Percentiles rank a stretch among this genome's conserved stretches.
Evolutionary conservation across 2,113 vertebrate species (phyloP).

Genomic region (Hyla sarda): DNA sequence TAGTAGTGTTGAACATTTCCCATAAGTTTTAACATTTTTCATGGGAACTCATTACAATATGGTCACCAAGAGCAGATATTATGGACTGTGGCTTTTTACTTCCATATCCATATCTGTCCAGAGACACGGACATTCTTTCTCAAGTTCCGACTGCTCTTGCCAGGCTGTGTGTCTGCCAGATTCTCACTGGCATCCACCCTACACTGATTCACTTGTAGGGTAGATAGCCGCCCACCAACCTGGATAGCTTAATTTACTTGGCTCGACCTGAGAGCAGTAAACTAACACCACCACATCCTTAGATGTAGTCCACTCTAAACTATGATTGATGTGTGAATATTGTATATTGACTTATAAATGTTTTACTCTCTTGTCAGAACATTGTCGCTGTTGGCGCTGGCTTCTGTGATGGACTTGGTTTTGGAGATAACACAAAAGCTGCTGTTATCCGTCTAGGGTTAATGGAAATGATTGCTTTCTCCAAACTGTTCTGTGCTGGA

Average conservation of each 20-base stretch:
- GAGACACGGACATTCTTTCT: not conserved
- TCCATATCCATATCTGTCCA: not conserved
- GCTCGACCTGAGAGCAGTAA: not conserved
- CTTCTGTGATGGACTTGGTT: slow-evolving; percentile 94
- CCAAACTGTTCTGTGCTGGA: slow-evolving; percentile 89
- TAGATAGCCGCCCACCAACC: not conserved
- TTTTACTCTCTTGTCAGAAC: slow-evolving; percentile 78
- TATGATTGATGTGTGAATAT: not conserved
- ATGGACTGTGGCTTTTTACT: not conserved
- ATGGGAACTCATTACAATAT: not conserved
- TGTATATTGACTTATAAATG: not conserved
- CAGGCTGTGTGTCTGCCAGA: no score
- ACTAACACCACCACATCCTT: not conserved
- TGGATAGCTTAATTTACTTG: not conserved
- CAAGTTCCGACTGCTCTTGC: not conserved
- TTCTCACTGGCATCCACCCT: no score
- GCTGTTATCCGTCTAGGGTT: slow-evolving; percentile 94
- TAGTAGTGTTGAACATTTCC: no score
- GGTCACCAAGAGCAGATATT: not conserved
- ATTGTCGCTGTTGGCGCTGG: slow-evolving; percentile 93
- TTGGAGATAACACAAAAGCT: slow-evolving; percentile 95
- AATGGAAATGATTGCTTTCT: slow-evolving; percentile 95
- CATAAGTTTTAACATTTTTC: no score
- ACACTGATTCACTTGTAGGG: no score
- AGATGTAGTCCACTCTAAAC: not conserved